A percentile compares a stretch with the other conserved stretches of the same genome.
phyloP scores from a whole-genome alignment of 2,113 vertebrate species.

The Muntiacus muntjak region DNA sequence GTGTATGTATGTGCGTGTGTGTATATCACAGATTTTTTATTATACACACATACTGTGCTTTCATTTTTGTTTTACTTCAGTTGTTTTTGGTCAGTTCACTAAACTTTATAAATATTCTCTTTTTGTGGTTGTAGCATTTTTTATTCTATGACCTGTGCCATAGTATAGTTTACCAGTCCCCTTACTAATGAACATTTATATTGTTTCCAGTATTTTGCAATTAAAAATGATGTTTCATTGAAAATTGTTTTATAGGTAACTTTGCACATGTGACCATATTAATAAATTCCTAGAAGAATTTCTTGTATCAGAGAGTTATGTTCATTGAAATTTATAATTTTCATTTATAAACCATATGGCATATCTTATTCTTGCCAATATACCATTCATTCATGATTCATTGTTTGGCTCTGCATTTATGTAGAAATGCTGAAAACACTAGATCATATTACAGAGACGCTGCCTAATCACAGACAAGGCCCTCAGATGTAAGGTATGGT shows the following conservation, averaged over 20 bases:
- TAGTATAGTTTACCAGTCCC: neutral
- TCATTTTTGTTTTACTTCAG: conserved; percentile 4
- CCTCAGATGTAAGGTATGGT: neutral
- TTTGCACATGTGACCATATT: neutral
- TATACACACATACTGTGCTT: neutral
- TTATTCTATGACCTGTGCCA: neutral
- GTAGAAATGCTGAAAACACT: neutral
- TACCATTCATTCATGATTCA: neutral
- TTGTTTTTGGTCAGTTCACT: neutral
- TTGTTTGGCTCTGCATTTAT: neutral
- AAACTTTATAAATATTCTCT: neutral
- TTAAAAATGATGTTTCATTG: neutral
- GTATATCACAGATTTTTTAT: neutral
- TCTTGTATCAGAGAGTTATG: neutral
- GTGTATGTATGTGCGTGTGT: neutral
- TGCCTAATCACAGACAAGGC: neutral
- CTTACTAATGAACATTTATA: neutral
- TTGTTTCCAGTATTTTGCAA: neutral
- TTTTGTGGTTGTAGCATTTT: conserved; percentile 8
- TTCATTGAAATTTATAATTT: neutral
- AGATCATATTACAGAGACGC: neutral
- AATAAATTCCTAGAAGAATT: conserved; percentile 14
- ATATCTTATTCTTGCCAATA: neutral
- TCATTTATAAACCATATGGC: neutral
- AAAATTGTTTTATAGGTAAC: neutral